phyloP scores from a whole-genome alignment of 2,797 vertebrate species.

The Bucorvus abyssinicus region DNA sequence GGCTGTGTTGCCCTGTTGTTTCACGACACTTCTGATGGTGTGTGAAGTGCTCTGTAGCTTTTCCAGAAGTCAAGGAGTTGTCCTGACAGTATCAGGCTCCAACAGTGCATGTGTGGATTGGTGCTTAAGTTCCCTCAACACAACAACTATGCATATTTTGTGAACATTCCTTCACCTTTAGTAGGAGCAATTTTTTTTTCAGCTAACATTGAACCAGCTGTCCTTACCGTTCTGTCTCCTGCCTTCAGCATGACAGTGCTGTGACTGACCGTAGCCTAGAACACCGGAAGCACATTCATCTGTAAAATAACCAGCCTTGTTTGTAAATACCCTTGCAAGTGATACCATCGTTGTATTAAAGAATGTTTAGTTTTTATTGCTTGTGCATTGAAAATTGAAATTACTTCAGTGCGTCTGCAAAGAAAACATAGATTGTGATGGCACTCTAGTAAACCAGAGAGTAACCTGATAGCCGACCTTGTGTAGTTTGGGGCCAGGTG shows the following conservation, averaged over 20 bases:
- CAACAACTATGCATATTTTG: constrained; percentile 45
- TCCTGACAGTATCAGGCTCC: constrained; percentile 4
- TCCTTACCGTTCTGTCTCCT: constrained; percentile 22
- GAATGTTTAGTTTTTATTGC: constrained; percentile 64
- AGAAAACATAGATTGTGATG: background rate
- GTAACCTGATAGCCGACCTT: background rate
- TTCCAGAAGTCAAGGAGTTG: background rate
- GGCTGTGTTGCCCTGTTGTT: background rate
- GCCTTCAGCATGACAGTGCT: constrained; percentile 21
- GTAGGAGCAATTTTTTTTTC: background rate
- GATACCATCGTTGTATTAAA: constrained; percentile 58
- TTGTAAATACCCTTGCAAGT: constrained; percentile 65
- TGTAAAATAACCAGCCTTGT: constrained; percentile 61
- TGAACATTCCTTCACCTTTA: background rate
- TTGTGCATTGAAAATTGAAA: constrained; percentile 25
- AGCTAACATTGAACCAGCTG: background rate
- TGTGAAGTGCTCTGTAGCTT: background rate
- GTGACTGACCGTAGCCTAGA: constrained; percentile 30
- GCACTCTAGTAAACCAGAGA: background rate
- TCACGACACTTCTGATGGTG: background rate
- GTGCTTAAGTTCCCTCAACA: constrained; percentile 26
- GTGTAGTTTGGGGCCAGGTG: background rate
- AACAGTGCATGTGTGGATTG: background rate
- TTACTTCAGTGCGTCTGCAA: background rate
- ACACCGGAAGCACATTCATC: constrained; percentile 36